Evolutionary conservation across 2,113 vertebrate species (phyloP).

Genomic region (Heliornis fulica): DNA sequence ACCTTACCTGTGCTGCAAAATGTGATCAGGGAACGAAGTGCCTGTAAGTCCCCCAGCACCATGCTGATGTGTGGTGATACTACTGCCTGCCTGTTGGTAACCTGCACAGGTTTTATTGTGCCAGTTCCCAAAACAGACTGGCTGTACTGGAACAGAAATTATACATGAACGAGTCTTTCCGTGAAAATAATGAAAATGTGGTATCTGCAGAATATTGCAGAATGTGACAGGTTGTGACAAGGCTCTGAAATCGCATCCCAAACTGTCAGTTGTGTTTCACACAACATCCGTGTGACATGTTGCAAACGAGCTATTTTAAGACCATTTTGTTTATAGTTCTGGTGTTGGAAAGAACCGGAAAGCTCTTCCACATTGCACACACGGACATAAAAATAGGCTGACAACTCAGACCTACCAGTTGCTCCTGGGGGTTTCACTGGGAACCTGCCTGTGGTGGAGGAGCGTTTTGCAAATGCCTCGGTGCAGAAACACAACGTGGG

Average conservation of each 20-base stretch:
- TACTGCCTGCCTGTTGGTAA: background rate
- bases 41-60: background rate
- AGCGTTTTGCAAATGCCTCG: background rate
- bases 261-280: background rate
- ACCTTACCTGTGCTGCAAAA: background rate
- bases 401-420: background rate
- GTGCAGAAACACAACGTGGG: background rate
- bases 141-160: background rate
- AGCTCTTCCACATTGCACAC: background rate
- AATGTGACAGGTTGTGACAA: background rate
- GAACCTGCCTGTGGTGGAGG: background rate
- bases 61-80: background rate
- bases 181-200: background rate
- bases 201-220: background rate
- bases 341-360: background rate
- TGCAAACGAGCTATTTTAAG: background rate
- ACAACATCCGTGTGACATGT: rapidly evolving
- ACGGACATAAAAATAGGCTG: background rate
- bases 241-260: background rate
- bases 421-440: background rate
- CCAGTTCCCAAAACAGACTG: background rate
- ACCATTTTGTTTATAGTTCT: background rate
- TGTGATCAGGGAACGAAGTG: background rate
- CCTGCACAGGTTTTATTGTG: background rate
- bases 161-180: background rate